A percentile compares a stretch with the other conserved stretches of the same genome.
Conservation (phyloP, 1,140 invertebrate species). For the Ceratina japonica region DNA sequence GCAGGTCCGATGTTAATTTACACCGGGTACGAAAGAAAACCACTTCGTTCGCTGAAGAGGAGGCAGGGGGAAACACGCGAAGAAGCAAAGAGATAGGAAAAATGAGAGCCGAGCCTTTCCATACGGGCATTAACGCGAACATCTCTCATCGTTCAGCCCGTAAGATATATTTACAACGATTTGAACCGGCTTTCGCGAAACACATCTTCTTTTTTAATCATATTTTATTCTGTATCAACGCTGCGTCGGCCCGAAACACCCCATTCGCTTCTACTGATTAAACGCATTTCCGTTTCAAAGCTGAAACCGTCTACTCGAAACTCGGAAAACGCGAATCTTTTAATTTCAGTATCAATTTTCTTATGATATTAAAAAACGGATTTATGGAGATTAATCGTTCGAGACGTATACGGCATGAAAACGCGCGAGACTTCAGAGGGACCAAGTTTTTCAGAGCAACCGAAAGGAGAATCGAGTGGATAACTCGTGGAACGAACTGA, state of each 20-base stretch:
- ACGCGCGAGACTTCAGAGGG: neutral
- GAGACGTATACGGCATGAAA: neutral
- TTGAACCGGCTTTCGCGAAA: slow-evolving; percentile 8
- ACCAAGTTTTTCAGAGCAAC: neutral
- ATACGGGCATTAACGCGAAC: slow-evolving; percentile 30
- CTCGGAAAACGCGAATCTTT: too few species aligned
- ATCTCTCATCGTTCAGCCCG: slow-evolving; percentile 12
- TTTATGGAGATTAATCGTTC: neutral
- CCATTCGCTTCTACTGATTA: neutral
- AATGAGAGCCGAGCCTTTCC: slow-evolving; percentile 1
- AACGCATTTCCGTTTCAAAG: neutral
- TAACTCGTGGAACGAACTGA: neutral
- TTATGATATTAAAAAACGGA: too few species aligned
- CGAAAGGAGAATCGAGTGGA: too few species aligned
- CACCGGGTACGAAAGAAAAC: slow-evolving; percentile 27
- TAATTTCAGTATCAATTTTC: too few species aligned
- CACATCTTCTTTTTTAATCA: slow-evolving; percentile 4
- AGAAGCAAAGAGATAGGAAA: neutral
- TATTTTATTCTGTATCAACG: neutral
- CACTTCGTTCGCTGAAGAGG: slow-evolving; percentile 9
- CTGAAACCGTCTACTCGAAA: neutral
- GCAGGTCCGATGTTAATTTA: slow-evolving; percentile 46
- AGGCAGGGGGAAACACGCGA: neutral
- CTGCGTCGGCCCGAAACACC: neutral
- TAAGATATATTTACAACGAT: slow-evolving; percentile 39